phyloP scores from a whole-genome alignment of 1,140 invertebrate genomes.

The Geopemphigus sp. region DNA sequence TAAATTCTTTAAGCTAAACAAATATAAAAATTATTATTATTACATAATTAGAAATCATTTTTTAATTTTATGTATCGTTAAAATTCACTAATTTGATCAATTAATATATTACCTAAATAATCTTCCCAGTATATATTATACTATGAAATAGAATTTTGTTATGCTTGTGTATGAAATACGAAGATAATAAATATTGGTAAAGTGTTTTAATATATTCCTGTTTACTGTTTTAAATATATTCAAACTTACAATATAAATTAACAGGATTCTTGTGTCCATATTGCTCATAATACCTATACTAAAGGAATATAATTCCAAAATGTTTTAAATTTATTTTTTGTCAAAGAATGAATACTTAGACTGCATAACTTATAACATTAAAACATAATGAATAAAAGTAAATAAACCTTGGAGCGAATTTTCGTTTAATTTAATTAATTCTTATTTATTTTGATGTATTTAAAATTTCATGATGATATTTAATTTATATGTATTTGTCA shows the following conservation, averaged over 20 bases:
- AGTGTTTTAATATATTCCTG: background rate
- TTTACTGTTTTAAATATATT: constrained; percentile 3
- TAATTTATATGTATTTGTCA: background rate
- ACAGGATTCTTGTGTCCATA: background rate
- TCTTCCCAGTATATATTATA: too few relatives aligned
- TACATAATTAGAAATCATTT: too few relatives aligned
- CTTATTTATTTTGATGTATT: background rate
- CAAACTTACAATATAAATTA: background rate
- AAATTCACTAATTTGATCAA: too few relatives aligned
- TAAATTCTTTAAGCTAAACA: too few relatives aligned
- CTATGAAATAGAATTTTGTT: background rate
- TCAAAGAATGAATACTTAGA: background rate
- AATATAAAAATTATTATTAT: too few relatives aligned
- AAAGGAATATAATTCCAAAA: background rate
- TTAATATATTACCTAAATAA: too few relatives aligned
- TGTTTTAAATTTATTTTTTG: constrained; percentile 11
- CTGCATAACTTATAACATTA: background rate
- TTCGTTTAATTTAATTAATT: background rate
- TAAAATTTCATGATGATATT: background rate
- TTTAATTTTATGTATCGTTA: too few relatives aligned
- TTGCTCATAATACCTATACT: background rate
- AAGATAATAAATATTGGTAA: background rate
- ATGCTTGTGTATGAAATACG: background rate
- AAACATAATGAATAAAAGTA: constrained; percentile 10
- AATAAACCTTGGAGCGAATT: background rate